phyloP scores from a whole-genome alignment of 2,797 vertebrate genomes.

The Takifugu rubripes region DNA sequence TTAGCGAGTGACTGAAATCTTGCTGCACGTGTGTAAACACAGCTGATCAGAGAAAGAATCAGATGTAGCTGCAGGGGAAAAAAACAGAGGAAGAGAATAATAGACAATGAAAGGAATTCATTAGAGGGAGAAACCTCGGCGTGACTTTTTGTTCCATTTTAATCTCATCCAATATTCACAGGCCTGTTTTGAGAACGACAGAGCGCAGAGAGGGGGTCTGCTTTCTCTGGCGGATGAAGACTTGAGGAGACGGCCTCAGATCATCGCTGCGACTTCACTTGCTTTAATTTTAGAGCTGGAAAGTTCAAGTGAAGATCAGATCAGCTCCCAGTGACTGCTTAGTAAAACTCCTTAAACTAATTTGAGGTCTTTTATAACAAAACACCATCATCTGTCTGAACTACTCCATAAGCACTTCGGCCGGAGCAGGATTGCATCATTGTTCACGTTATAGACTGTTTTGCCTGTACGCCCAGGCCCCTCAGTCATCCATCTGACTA shows the following conservation, averaged over 20 bases:
- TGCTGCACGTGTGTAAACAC: conserved; percentile 22
- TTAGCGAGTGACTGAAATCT: conserved; percentile 22
- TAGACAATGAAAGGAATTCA: conserved; percentile 27
- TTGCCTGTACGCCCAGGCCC: conserved; percentile 30
- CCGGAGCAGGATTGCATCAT: conserved; percentile 9
- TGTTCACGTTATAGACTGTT: conserved; percentile 23
- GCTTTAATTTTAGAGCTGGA: conserved; percentile 1
- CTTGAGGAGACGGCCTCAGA: conserved; percentile 6
- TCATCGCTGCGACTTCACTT: background rate
- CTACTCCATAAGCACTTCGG: background rate
- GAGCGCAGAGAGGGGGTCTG: conserved; percentile 4
- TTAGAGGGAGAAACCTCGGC: conserved; percentile 25
- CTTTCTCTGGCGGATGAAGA: conserved; percentile 9
- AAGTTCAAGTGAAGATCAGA: background rate
- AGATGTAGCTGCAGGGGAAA: no score
- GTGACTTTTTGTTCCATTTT: conserved; percentile 34
- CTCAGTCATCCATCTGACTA: conserved; percentile 41
- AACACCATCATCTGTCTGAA: background rate
- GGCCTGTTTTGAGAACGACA: conserved; percentile 18
- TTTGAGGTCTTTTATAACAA: background rate
- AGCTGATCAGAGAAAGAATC: conserved; percentile 10
- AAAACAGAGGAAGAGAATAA: conserved; percentile 13
- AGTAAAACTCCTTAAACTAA: background rate
- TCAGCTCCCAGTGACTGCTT: background rate
- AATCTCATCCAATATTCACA: conserved; percentile 43